Evolutionary conservation across 30 jellyfish, hydroid and myxozoan genomes (phyloP), one percentile per base, ranked within the genome.

Genomic region (Pseudorhiza aurosa): DNA sequence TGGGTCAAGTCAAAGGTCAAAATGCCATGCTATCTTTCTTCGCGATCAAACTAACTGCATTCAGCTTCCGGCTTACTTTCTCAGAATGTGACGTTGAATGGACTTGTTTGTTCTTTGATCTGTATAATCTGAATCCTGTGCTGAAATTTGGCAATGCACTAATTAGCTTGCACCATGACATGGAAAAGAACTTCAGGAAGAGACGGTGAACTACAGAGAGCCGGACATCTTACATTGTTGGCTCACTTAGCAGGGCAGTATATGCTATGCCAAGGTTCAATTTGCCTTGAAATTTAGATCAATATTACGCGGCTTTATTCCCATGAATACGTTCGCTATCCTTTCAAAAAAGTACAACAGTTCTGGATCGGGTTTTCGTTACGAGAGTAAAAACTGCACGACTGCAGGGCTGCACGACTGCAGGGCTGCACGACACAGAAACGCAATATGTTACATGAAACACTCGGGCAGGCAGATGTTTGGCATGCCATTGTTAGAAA

Each of bases 161-260:
- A 36, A 46, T 50, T 46, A 70, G 30, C 53, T 65, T 75, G n/a
- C 67, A 45, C 36, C 35, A 51, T 57, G 55, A 65, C 87, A 55
- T 53, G 87, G 87, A 44, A 73, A 73, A 73, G 14, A 32, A 15
- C 35, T 31, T 18, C 68, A 62, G 88, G 77, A 75, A 53, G 29
- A 58, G 67, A 60, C 65, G 73, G 88, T 40, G 19, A 60, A 36
- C 56, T n/a, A 75, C 88, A 75, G 67, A 75, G 56, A 59, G 30
- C 75, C 88, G 88, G 88, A 75, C 75, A 33, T 75, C 88, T 75
- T 56, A 35, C 88, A 75, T 75, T 69, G 58, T 37, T 70, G 83
- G 83, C 46, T 71, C 12, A 28, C n/a, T 47, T 53, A 4, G 56
- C 46, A 51, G 83, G 51, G 53, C 83, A 46, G 31, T 44, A 22